phyloP scores from a whole-genome alignment of 2,888 invertebrate species.

The Polyommatus icarus region DNA sequence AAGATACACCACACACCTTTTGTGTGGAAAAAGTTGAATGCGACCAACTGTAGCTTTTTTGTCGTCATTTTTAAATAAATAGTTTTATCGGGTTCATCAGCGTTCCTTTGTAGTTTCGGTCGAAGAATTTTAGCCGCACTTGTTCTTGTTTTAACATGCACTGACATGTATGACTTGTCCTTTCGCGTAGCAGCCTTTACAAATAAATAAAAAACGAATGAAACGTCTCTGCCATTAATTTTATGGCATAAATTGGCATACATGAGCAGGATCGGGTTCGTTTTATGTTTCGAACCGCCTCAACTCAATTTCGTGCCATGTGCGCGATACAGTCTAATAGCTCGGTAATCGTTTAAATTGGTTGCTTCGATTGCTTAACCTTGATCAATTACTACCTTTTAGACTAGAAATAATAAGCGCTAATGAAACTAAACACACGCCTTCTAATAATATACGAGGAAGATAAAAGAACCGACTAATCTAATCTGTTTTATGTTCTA shows the following conservation, averaged over 20 bases:
- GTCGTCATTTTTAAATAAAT: constrained; percentile 38
- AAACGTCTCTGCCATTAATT: not conserved
- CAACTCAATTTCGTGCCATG: not conserved
- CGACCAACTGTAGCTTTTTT: constrained; percentile 32
- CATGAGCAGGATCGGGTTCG: not conserved
- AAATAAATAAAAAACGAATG: not conserved
- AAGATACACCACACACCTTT: constrained; percentile 44
- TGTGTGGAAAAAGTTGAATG: constrained; percentile 41
- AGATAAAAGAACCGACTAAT: constrained; percentile 15
- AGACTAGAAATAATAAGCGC: constrained; percentile 2
- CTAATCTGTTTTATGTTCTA: constrained; percentile 25
- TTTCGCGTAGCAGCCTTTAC: not conserved
- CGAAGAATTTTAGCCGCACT: constrained; percentile 21
- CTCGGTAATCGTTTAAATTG: constrained; percentile 12
- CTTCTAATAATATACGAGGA: not conserved
- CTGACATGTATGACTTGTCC: not conserved
- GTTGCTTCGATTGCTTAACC: not conserved
- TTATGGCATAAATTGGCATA: constrained; percentile 12
- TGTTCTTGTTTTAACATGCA: constrained; percentile 31
- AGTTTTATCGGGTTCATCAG: constrained; percentile 38
- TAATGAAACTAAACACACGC: constrained; percentile 14
- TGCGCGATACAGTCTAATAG: not conserved
- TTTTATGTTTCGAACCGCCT: not conserved
- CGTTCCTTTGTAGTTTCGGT: constrained; percentile 29
- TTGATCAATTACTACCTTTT: constrained; percentile 16